phyloP scores from a whole-genome alignment of 2,888 invertebrate genomes.

The Dynastes tityus region DNA sequence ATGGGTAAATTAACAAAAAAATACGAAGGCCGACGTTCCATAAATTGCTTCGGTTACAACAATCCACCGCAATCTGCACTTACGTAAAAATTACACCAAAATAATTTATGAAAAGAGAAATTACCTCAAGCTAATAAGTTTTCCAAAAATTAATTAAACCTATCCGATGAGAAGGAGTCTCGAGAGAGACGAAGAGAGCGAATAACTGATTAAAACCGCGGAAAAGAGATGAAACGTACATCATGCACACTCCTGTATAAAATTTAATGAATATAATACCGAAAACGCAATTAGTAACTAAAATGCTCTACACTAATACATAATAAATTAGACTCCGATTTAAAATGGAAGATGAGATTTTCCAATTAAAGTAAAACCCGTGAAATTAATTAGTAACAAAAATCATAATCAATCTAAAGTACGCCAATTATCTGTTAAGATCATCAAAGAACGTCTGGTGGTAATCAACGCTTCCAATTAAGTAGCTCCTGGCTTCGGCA shows the following conservation, averaged over 20 bases:
- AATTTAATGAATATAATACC: constrained; percentile 39
- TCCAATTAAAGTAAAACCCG: constrained; percentile 51
- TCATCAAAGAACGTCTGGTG: constrained; percentile 68
- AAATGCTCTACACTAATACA: constrained; percentile 37
- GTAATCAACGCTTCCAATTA: constrained; percentile 71
- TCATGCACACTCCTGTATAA: constrained; percentile 20
- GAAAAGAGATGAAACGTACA: constrained; percentile 31
- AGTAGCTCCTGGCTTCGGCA: constrained; percentile 69
- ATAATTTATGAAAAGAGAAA: constrained; percentile 47
- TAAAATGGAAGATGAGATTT: constrained; percentile 47
- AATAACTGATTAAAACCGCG: constrained; percentile 29
- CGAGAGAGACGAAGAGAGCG: not conserved
- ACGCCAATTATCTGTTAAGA: constrained; percentile 68
- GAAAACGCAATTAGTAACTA: constrained; percentile 43
- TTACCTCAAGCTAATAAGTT: constrained; percentile 46
- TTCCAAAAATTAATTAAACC: constrained; percentile 47
- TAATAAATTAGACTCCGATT: constrained; percentile 43
- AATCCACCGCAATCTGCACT: constrained; percentile 47
- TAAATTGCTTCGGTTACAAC: constrained; percentile 47
- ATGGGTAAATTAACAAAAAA: constrained; percentile 37
- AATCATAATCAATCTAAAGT: constrained; percentile 70
- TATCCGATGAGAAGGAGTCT: constrained; percentile 25
- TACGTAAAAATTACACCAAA: constrained; percentile 46
- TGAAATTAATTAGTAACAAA: constrained; percentile 62
- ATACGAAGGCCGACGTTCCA: constrained; percentile 23